phyloP scores from a whole-genome alignment of 2,888 invertebrate genomes.

The Allygus modestus region DNA sequence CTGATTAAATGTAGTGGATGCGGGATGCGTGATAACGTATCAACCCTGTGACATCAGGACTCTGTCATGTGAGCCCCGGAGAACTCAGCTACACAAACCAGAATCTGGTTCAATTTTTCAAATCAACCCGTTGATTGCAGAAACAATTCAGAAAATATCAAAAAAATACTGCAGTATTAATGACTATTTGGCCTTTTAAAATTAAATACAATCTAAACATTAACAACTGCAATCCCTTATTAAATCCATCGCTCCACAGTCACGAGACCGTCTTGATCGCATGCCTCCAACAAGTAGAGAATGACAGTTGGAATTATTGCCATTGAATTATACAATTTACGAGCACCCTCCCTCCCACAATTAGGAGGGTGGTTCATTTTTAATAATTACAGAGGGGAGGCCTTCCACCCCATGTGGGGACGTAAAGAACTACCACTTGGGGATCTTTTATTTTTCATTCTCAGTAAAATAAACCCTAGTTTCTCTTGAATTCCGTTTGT shows the following conservation, averaged over 20 bases:
- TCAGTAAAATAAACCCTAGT: neutral
- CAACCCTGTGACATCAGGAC: too few species aligned
- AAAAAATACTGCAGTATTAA: too few species aligned
- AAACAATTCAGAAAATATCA: too few species aligned
- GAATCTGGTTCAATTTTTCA: too few species aligned
- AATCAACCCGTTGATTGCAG: too few species aligned
- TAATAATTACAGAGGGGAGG: slow-evolving; percentile 34
- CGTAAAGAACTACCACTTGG: slow-evolving; percentile 26
- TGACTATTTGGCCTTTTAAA: too few species aligned
- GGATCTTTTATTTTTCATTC: slow-evolving; percentile 1
- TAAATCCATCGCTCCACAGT: neutral
- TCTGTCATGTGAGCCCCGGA: too few species aligned
- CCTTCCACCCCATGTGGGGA: neutral
- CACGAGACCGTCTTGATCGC: neutral
- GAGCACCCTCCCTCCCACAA: slow-evolving; percentile 13
- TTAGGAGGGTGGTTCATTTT: slow-evolving; percentile 45
- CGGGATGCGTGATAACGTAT: too few species aligned
- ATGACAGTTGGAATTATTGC: slow-evolving; percentile 38
- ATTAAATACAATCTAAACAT: too few species aligned
- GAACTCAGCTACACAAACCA: too few species aligned
- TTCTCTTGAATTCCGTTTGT: neutral
- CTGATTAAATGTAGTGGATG: too few species aligned
- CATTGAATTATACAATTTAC: slow-evolving; percentile 45
- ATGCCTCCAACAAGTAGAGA: slow-evolving; percentile 26
- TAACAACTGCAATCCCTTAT: too few species aligned